phyloP scores from a whole-genome alignment of 2,113 vertebrate species.

The Elaphurus davidianus region DNA sequence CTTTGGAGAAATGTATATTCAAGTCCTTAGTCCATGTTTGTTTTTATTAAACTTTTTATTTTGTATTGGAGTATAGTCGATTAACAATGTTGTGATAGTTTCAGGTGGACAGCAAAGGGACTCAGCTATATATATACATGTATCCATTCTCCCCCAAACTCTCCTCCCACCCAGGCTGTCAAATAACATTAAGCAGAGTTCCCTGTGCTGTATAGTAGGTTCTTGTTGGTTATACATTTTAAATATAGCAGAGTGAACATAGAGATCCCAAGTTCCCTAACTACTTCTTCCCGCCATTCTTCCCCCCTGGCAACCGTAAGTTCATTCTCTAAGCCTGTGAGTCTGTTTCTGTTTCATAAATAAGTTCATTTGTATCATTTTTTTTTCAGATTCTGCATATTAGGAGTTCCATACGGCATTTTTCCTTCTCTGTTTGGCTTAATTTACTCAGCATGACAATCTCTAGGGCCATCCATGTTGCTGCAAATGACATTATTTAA shows the following conservation, averaged over 20 bases:
- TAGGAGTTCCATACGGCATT: rapidly evolving
- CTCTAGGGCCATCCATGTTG: neutral
- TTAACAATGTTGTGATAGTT: neutral
- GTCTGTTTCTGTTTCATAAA: neutral
- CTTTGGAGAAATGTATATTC: neutral
- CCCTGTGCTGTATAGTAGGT: neutral
- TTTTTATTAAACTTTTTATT: neutral
- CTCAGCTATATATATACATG: neutral
- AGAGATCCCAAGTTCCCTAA: neutral
- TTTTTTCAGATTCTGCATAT: neutral
- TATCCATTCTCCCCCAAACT: neutral
- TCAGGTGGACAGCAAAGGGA: neutral
- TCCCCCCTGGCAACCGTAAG: neutral
- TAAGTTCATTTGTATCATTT: neutral
- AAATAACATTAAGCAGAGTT: neutral
- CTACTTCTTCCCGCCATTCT: neutral
- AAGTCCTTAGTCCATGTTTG: neutral
- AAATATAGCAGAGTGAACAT: neutral
- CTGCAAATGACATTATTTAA: neutral
- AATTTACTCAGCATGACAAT: neutral
- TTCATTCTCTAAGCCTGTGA: neutral
- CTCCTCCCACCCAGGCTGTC: neutral
- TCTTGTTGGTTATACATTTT: neutral
- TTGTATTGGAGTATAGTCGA: neutral
- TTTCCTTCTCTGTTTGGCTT: neutral